Evolutionary conservation across 2,797 vertebrate genomes (phyloP), one percentile per base, ranked within the genome.

Genomic region (Enteromius afrohamiltoni): DNA sequence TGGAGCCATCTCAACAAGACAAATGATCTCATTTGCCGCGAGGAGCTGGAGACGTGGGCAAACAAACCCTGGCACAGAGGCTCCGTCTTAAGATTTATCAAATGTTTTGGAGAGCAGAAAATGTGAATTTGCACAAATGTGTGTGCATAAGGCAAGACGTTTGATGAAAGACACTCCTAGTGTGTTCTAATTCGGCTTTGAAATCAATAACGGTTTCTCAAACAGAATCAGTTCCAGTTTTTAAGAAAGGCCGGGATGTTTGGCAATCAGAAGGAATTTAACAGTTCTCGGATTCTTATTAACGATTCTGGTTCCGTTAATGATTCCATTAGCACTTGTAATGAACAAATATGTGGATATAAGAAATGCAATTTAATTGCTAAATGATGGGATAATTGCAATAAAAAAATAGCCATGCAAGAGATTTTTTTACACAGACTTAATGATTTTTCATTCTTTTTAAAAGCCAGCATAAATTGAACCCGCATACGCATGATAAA

Each of bases 1-100:
- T 55, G 8, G 70, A 80, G 67, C 65, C 79, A 51, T 77, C 83
- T 53, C 74, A 60, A 84, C 86, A 87, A 88, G 88, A 89, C 82
- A 79, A 86, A 89, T 81, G 85, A 87, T 85, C 88, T 89, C 86
- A 89, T 89, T 89, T 87, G 83, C 76, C 45, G 45, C 9, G 77
- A 80, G 80, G 77, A 84, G 80, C 82, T 69, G 82, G 77, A 85
- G 88, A 85, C 76, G 78, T 80, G 74, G 77, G 79, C 62, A 86
- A 83, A 85, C 87, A 87, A 87, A 84, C 82, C 81, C 85, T 76
- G 77, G 62, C 78, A 81, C 65, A 7, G 47, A 86, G 80, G 40
- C 83, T 64, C 69, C 74, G 68, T 86, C 40, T 67, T 17, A 10
- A 83, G 37, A 85, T 84, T 85, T 31, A 76, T 85, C 77, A 74